A percentile compares a stretch with the other conserved stretches of the same genome.
phyloP scores from a whole-genome alignment of 2,797 vertebrate species.

The Tympanoctomys barrerae region DNA sequence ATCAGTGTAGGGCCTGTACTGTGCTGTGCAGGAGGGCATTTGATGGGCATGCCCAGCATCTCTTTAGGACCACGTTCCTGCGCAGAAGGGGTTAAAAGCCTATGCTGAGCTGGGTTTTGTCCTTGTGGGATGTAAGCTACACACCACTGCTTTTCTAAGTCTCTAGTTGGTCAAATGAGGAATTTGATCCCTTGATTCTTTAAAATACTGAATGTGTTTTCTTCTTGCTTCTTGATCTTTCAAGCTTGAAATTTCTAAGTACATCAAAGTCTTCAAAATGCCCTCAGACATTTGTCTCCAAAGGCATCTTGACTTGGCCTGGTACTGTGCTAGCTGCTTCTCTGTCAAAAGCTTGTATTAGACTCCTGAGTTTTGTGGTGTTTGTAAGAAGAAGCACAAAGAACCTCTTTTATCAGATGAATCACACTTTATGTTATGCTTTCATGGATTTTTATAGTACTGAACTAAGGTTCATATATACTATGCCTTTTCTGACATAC shows the following conservation, averaged over 20 bases:
- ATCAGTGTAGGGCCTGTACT: not conserved
- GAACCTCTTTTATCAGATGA: not conserved
- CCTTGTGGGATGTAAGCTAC: not conserved
- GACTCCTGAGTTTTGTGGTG: not conserved
- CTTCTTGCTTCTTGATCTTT: constrained; percentile 29
- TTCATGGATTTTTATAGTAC: not conserved
- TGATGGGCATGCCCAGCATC: not conserved
- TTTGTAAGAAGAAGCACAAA: not conserved
- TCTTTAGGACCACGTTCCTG: not conserved
- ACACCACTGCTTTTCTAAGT: not conserved
- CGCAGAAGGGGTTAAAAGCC: not conserved
- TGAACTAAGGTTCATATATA: not conserved
- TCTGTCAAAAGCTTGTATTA: not conserved
- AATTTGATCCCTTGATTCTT: not conserved
- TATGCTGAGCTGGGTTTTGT: too few relatives aligned
- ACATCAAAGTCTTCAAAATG: constrained; percentile 43
- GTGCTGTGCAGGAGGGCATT: fast-evolving
- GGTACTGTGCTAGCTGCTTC: not conserved
- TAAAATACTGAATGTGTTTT: constrained; percentile 19
- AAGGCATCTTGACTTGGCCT: not conserved
- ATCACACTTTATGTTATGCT: not conserved
- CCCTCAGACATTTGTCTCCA: constrained; percentile 29
- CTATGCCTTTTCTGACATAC: not conserved
- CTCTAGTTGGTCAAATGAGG: not conserved
- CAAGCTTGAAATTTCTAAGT: constrained; percentile 50